phyloP scores from a whole-genome alignment of 2,797 vertebrate genomes.

The Oreochromis grahami region DNA sequence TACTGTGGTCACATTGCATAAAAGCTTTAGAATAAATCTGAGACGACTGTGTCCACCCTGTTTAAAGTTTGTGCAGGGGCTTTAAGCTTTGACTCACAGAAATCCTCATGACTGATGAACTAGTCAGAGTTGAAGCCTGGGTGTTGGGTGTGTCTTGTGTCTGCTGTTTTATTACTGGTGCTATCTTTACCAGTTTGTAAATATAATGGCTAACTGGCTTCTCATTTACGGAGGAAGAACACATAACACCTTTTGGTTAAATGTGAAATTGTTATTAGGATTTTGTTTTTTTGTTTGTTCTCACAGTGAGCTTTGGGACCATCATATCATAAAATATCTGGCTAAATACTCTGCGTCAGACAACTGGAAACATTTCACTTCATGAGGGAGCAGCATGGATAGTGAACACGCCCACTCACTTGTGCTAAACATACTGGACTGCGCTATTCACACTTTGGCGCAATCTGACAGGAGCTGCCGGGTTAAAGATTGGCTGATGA shows the following conservation, averaged over 20 bases:
- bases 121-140: neutral
- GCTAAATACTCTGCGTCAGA: neutral
- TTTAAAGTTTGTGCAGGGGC: neutral
- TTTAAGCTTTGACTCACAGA: conserved; percentile 11
- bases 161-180: neutral
- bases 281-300: accelerated
- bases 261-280: neutral
- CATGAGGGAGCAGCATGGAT: neutral
- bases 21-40: neutral
- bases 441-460: accelerated
- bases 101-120: conserved; percentile 23
- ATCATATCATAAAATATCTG: neutral
- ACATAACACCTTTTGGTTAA: neutral
- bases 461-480: neutral
- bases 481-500: neutral
- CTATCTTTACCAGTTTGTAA: neutral
- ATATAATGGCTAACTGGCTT: neutral
- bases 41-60: neutral
- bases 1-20: neutral
- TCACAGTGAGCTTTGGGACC: neutral
- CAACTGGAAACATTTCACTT: neutral
- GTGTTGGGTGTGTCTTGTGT: neutral
- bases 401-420: neutral
- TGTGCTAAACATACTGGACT: neutral
- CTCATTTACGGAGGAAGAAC: neutral